Conservation (phyloP, 1,140 invertebrate genomes). For the Hesperophylax magnus region DNA sequence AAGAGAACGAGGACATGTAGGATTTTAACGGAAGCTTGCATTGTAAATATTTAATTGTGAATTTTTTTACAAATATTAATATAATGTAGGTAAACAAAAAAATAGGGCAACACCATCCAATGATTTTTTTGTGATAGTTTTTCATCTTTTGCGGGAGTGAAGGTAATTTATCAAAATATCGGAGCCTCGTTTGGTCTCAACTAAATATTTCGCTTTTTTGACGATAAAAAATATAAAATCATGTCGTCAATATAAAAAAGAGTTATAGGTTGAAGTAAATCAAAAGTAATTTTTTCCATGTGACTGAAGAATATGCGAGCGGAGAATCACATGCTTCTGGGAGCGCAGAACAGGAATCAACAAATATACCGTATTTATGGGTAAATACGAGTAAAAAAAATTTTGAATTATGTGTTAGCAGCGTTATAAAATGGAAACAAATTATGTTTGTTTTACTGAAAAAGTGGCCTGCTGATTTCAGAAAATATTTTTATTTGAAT, state of each 20-base stretch:
- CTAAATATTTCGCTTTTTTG: no score
- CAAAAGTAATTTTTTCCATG: conserved; percentile 56
- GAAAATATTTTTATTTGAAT: not conserved
- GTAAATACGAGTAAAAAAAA: conserved; percentile 49
- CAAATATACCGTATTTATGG: conserved; percentile 51
- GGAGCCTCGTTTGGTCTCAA: no score
- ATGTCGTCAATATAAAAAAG: conserved; percentile 40
- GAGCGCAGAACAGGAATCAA: conserved; percentile 55
- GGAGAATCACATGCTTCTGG: conserved; percentile 48
- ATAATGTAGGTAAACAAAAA: no score
- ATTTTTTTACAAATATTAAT: not conserved
- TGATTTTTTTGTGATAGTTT: no score
- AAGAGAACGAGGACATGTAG: not conserved
- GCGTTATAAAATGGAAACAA: conserved; percentile 16
- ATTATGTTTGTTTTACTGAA: conserved; percentile 12
- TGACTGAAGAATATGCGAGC: conserved; percentile 50
- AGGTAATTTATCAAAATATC: no score
- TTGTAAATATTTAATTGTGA: not conserved
- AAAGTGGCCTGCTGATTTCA: not conserved
- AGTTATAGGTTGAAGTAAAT: conserved; percentile 52
- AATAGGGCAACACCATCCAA: no score
- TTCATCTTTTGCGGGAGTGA: no score
- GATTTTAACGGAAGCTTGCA: not conserved
- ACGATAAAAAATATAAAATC: conserved; percentile 14
- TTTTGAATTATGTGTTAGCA: conserved; percentile 30